phyloP scores from a whole-genome alignment of 1,140 invertebrate genomes.

The Drosophila subobscura region DNA sequence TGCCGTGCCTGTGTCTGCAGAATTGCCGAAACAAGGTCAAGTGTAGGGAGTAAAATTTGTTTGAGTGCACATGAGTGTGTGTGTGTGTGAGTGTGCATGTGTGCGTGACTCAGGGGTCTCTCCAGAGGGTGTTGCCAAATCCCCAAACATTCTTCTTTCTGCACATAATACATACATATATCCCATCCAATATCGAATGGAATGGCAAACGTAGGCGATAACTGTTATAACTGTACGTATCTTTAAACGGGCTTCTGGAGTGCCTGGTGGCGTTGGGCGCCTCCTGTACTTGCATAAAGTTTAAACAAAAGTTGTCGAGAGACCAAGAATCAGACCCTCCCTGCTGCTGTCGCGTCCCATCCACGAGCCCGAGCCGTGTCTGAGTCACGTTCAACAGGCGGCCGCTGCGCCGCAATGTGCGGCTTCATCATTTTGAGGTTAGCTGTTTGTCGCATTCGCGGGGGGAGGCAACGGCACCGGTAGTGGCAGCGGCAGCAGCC shows the following conservation, averaged over 20 bases:
- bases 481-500: slow-evolving; percentile 2
- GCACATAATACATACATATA: too few species aligned
- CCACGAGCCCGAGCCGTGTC: slow-evolving; percentile 3
- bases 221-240: slow-evolving; percentile 54
- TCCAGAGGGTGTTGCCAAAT: too few species aligned
- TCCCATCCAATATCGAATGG: too few species aligned
- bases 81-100: too few species aligned
- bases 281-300: slow-evolving; percentile 32
- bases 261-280: neutral
- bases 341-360: too few species aligned
- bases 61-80: slow-evolving; percentile 51
- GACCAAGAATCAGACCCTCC: slow-evolving; percentile 1
- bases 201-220: too few species aligned
- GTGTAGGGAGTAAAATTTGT: slow-evolving; percentile 81
- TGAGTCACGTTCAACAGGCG: slow-evolving; percentile 68
- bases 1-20: slow-evolving; percentile 36
- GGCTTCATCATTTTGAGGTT: slow-evolving; percentile 34
- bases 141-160: too few species aligned
- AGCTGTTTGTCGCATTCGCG: slow-evolving; percentile 51
- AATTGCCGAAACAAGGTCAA: slow-evolving; percentile 81
- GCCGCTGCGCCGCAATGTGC: neutral
- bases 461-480: neutral
- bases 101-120: too few species aligned
- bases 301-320: slow-evolving; percentile 41
- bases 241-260: slow-evolving; percentile 44